Percentiles rank a stretch among this genome's conserved stretches.
Evolutionary conservation across 2,888 invertebrate genomes (phyloP).

Genomic region (Cactoblastis cactorum): DNA sequence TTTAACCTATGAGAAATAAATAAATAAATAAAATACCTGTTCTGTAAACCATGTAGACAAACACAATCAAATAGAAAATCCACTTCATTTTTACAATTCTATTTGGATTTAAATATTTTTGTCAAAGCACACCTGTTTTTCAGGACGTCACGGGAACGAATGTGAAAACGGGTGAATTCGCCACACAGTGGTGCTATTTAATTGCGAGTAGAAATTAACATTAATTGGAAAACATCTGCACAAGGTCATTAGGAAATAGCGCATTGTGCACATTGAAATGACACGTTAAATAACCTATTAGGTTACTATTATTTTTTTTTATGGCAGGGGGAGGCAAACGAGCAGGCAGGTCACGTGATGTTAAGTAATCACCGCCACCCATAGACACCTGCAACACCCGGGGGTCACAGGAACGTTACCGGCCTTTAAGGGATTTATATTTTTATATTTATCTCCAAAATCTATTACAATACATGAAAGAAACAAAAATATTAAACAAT

Average conservation of each 20-base stretch:
- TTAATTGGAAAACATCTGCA: neutral
- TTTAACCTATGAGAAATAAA: too few species aligned
- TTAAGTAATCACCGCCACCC: too few species aligned
- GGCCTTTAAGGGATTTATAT: too few species aligned
- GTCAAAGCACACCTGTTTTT: neutral
- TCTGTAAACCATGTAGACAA: constrained; percentile 53
- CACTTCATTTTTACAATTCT: constrained; percentile 51
- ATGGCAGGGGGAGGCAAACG: too few species aligned
- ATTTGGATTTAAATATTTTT: constrained; percentile 4
- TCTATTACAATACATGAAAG: too few species aligned
- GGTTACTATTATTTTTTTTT: too few species aligned
- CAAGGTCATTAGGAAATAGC: constrained; percentile 3
- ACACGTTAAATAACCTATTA: too few species aligned
- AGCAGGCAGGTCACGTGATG: too few species aligned
- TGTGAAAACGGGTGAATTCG: neutral
- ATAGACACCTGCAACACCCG: too few species aligned
- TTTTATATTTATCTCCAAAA: too few species aligned
- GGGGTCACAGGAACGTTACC: too few species aligned
- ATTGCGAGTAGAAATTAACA: constrained; percentile 3
- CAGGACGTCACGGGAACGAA: neutral
- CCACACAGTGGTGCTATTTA: neutral
- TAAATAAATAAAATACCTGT: constrained; percentile 37
- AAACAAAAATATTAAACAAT: too few species aligned
- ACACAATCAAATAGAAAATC: constrained; percentile 50
- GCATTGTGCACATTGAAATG: constrained; percentile 1